Base-by-base conservation (phyloP, 1,140 invertebrate genomes). In the Orussus abietinus region DNA sequence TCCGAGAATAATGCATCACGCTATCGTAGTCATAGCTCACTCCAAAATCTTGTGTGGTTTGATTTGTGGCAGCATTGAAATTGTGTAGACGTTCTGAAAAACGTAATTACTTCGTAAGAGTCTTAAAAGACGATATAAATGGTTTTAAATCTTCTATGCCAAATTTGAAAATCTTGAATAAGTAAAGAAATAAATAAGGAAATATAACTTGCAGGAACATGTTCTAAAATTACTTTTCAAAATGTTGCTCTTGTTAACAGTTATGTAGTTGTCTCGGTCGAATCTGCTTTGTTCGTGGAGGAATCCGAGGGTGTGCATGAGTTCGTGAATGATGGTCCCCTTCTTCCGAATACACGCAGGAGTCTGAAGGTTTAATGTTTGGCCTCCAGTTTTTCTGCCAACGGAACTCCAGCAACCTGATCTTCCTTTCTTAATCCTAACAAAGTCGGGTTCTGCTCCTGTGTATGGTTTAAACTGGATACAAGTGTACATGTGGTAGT, bases 221-320 rank as follows among this genome's bases (percentile, higher is more conserved):
- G 36, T 29, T 18, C 18, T 18, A 18, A 30, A 47, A 47, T 60
- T 64, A 80, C 82, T 81, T 32, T 62, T 53, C 53, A 78, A 72
- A 12, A 94, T 84, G 60, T 93, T 93, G 1, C 81, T 51, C 64
- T 81, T 90, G 21, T 80, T 66, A 14, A 93, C 80, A 3, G 57
- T 72, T 1, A 93, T 82, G 55, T 77, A 87, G 14, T 82, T 70
- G 54, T 92, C 90, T 12, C 91, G 70, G 48, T 93, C 90, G 17
- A 70, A 77, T 15, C 90, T 76, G 51, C 84, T 90, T 59, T 93
- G 90, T 57, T 93, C 90, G 61, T 95, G 91, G 57, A 87, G 77
- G 64, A 93, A 92, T 1, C 91, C 91, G 12, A 87, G 54, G 0
- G 86, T 83, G 51, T 95, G 90, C 76, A 92, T 84, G 47, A 94